Conservation (phyloP, 2,888 invertebrate genomes). For the Ceriagrion tenellum region DNA sequence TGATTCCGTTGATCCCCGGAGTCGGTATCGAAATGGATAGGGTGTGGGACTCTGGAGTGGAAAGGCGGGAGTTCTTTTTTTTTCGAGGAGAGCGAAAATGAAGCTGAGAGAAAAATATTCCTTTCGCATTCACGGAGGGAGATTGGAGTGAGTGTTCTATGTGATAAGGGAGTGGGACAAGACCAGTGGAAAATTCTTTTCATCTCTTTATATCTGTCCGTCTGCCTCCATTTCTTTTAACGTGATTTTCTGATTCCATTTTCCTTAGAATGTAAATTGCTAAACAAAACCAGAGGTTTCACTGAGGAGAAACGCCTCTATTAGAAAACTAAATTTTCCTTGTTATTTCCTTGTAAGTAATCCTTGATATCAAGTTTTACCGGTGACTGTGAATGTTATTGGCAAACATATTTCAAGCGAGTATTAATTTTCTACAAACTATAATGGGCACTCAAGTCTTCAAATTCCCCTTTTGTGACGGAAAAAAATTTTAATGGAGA, state of each 20-base stretch:
- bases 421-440: no score
- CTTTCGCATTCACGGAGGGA: neutral
- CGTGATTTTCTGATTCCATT: neutral
- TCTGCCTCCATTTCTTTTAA: neutral
- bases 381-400: no score
- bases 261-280: neutral
- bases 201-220: neutral
- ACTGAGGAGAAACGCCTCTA: no score
- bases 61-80: neutral
- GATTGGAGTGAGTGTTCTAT: neutral
- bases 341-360: no score
- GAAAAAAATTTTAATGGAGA: no score
- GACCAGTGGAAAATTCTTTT: neutral
- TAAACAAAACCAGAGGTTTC: no score
- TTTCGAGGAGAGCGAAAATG: neutral
- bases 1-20: conserved; percentile 25
- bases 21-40: neutral
- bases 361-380: no score
- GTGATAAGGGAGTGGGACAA: neutral
- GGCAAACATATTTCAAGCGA: no score
- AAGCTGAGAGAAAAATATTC: neutral
- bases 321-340: no score
- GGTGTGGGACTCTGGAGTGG: neutral
- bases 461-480: no score
- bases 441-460: no score